Percentiles rank a stretch among this genome's conserved stretches.
Conservation (phyloP, 1,140 invertebrate species). For the Grapholita molesta region DNA sequence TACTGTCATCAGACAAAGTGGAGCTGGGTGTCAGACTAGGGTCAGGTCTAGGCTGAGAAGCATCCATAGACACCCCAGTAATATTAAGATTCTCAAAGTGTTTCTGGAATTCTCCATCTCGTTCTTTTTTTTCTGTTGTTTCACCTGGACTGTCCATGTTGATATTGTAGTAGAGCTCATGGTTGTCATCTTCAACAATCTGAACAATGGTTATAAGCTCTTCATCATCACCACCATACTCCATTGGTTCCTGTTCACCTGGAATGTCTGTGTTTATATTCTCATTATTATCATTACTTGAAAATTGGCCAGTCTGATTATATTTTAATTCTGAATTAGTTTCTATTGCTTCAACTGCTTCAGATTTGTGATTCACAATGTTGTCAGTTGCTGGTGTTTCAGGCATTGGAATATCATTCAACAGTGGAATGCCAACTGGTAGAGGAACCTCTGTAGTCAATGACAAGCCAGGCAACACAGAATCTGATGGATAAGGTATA, state of each 20-base stretch:
- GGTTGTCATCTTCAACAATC: slow-evolving; percentile 73
- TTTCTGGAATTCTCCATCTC: slow-evolving; percentile 56
- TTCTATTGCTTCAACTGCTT: neutral
- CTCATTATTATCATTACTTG: neutral
- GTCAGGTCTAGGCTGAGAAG: slow-evolving; percentile 54
- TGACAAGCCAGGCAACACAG: neutral
- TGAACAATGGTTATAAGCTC: slow-evolving; percentile 74
- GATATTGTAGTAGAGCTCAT: slow-evolving; percentile 66
- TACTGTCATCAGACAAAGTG: slow-evolving; percentile 72
- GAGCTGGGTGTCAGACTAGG: slow-evolving; percentile 70
- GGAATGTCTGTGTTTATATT: slow-evolving; percentile 32
- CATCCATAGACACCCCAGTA: slow-evolving; percentile 44
- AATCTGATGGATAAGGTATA: slow-evolving; percentile 2
- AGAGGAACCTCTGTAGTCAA: neutral
- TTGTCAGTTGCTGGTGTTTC: neutral
- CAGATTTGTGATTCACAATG: neutral
- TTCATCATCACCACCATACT: slow-evolving; percentile 65
- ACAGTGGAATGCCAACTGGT: neutral
- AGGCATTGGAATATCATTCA: slow-evolving; percentile 12
- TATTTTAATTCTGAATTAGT: neutral
- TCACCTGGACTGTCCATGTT: slow-evolving; percentile 60
- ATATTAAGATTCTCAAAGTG: slow-evolving; percentile 66
- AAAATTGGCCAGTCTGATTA: neutral
- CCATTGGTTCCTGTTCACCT: slow-evolving; percentile 44
- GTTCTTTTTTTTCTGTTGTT: slow-evolving; percentile 34